Conservation (phyloP, 2,888 invertebrate species). For the Pterostichus niger region DNA sequence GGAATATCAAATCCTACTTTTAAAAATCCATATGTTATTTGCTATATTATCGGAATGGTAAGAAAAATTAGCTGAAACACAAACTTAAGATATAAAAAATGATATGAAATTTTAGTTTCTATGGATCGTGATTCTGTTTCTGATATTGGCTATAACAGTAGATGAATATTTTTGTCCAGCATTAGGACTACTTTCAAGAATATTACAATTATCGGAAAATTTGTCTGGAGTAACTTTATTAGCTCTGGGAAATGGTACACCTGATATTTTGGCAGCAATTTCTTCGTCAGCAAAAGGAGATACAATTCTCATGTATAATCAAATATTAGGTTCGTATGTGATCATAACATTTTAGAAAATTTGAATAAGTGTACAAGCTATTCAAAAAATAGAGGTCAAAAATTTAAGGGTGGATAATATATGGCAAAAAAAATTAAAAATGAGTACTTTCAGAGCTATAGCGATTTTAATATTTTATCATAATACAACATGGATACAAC, state of each 20-base stretch:
- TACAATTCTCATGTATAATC: constrained; percentile 38
- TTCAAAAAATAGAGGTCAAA: too few species aligned
- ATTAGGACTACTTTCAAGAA: constrained; percentile 8
- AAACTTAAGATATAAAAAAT: background rate
- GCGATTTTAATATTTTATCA: too few species aligned
- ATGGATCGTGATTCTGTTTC: constrained; percentile 10
- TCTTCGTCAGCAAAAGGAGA: background rate
- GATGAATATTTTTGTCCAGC: constrained; percentile 45
- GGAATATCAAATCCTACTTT: constrained; percentile 16
- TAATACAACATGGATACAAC: too few species aligned
- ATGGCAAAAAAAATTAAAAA: too few species aligned
- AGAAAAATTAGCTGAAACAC: background rate
- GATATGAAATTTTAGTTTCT: background rate
- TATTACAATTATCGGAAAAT: constrained; percentile 25
- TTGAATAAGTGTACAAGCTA: too few species aligned
- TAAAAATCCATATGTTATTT: background rate
- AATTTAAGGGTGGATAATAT: too few species aligned
- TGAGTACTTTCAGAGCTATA: too few species aligned
- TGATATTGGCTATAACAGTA: constrained; percentile 41
- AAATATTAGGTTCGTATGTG: constrained; percentile 21
- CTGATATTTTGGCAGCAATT: constrained; percentile 25
- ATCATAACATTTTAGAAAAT: background rate
- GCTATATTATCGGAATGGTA: constrained; percentile 21
- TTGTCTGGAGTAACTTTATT: constrained; percentile 40
- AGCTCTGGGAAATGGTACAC: constrained; percentile 43